Percentiles rank a stretch among this genome's conserved stretches.
Conservation (phyloP, 30 jellyfish, hydroid and myxozoan genomes). For the Turritopsis rubra region DNA sequence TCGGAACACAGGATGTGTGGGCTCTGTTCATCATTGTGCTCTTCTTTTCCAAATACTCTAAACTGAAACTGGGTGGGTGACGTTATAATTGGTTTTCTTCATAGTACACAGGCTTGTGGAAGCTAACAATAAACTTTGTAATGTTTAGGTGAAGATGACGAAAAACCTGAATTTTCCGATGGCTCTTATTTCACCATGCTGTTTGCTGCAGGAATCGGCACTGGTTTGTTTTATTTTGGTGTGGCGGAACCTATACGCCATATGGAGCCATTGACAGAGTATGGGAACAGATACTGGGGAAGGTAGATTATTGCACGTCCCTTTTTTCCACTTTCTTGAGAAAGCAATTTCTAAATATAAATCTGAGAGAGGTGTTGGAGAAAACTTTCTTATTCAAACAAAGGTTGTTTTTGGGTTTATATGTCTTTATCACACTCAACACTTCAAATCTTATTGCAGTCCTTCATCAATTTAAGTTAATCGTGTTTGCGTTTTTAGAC, state of each 20-base stretch:
- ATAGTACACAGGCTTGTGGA: not conserved
- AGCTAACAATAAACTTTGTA: not conserved
- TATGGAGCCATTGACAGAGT: conserved; percentile 42
- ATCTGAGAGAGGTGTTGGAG: too few relatives aligned
- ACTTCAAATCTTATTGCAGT: too few relatives aligned
- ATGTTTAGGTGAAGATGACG: conserved; percentile 46
- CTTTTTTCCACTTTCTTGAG: not conserved
- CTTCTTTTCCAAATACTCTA: conserved; percentile 76
- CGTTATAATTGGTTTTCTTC: not conserved
- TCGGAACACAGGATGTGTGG: conserved; percentile 95
- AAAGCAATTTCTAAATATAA: too few relatives aligned
- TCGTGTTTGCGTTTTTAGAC: too few relatives aligned
- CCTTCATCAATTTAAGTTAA: too few relatives aligned
- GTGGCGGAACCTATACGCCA: conserved; percentile 88
- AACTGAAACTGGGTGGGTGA: conserved; percentile 51
- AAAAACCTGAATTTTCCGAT: conserved; percentile 77
- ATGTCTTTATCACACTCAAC: too few relatives aligned
- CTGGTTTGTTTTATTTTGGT: conserved; percentile 86
- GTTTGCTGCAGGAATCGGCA: conserved; percentile 93
- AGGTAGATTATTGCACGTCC: conserved; percentile 34
- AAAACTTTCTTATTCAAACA: too few relatives aligned
- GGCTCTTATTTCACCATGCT: conserved; percentile 82
- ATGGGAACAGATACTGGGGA: conserved; percentile 78
- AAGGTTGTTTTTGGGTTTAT: too few relatives aligned
- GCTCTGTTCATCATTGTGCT: conserved; percentile 62